These are phyloP conservation scores for Euglossa dilemma DNA, from an alignment of 1,140 invertebrate species.

Conservation along the genomic window DNA sequence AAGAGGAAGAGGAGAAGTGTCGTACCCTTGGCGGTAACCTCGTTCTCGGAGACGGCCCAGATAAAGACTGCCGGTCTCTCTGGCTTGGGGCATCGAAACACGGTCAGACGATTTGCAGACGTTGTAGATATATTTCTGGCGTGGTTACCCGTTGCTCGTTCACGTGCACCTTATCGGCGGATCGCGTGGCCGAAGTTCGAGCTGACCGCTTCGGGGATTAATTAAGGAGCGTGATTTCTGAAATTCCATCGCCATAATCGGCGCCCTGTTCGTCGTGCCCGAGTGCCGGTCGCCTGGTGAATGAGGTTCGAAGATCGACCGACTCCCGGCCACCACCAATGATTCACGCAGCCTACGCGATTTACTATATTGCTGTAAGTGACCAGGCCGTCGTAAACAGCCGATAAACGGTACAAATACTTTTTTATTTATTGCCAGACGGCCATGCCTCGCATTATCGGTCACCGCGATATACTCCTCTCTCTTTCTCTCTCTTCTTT, in stretches of 20 bases:
- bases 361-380: conserved; percentile 71
- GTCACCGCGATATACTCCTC: conserved; percentile 39
- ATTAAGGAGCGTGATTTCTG: conserved; percentile 58
- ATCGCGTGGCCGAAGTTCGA: conserved; percentile 49
- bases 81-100: conserved; percentile 9
- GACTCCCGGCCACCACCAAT: conserved; percentile 49
- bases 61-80: conserved; percentile 37
- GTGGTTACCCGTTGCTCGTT: conserved; percentile 33
- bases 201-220: conserved; percentile 26
- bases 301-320: conserved; percentile 70
- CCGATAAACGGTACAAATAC: conserved; percentile 68
- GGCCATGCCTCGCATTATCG: conserved; percentile 50
- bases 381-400: conserved; percentile 63
- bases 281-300: conserved; percentile 50
- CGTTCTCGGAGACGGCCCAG: background rate
- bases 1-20: too few relatives aligned
- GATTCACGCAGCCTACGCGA: conserved; percentile 72
- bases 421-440: conserved; percentile 65
- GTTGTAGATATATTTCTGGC: conserved; percentile 25
- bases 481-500: background rate
- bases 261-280: background rate
- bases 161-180: conserved; percentile 51
- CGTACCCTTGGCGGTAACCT: background rate
- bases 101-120: conserved; percentile 46
- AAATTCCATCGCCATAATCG: conserved; percentile 43